phyloP scores from a whole-genome alignment of 2,113 vertebrate species.

The Aldabrachelys gigantea region DNA sequence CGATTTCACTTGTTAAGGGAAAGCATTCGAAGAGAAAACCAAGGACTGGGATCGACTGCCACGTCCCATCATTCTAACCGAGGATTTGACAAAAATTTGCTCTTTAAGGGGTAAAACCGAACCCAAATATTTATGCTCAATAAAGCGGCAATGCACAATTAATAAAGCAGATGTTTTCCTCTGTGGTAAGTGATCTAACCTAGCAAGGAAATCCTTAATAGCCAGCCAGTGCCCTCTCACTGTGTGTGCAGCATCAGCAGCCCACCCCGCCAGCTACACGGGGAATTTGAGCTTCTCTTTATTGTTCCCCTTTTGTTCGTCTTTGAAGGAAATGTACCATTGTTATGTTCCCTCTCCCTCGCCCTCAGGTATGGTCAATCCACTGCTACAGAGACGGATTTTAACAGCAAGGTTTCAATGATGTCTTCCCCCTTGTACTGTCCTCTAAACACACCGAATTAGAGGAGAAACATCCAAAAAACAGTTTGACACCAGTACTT shows the following conservation, averaged over 20 bases:
- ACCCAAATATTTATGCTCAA: background rate
- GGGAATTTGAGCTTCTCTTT: background rate
- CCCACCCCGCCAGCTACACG: background rate
- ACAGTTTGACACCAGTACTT: background rate
- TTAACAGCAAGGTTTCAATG: background rate
- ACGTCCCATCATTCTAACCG: background rate
- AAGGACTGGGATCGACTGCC: background rate
- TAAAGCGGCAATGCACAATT: too few relatives aligned
- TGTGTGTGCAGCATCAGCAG: background rate
- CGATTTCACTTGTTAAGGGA: background rate
- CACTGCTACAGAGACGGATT: background rate
- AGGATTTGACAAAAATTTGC: background rate
- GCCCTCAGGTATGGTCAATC: background rate
- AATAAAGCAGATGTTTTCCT: background rate
- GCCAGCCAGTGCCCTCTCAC: background rate
- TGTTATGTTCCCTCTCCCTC: too few relatives aligned
- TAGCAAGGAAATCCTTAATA: background rate
- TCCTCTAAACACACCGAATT: background rate
- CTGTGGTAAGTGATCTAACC: background rate
- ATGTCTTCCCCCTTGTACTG: background rate
- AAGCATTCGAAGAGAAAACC: background rate
- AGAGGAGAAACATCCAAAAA: background rate
- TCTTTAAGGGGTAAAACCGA: background rate
- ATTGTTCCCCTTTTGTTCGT: background rate
- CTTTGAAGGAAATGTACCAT: background rate